These are phyloP conservation scores for Hesperia comma DNA, from an alignment of 2,888 invertebrate genomes.

Conservation along the genomic window DNA sequence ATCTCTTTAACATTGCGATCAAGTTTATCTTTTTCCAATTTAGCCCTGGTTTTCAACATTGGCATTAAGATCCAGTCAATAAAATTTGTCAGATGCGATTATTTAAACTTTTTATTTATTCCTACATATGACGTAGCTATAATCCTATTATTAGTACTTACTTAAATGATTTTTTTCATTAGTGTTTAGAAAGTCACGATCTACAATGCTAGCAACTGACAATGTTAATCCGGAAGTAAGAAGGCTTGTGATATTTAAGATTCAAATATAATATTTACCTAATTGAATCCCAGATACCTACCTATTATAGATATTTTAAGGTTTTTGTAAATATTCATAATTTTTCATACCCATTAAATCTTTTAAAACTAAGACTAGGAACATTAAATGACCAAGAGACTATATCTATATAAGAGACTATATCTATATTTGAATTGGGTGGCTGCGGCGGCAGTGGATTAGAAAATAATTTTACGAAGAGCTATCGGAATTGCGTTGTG, in stretches of 20 bases:
- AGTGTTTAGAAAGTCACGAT: background rate
- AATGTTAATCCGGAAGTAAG: too few relatives aligned
- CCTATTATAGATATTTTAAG: too few relatives aligned
- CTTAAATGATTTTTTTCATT: background rate
- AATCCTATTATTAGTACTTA: too few relatives aligned
- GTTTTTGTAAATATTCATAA: too few relatives aligned
- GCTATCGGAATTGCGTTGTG: background rate
- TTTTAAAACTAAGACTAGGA: too few relatives aligned
- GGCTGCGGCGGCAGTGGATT: background rate
- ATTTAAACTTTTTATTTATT: too few relatives aligned
- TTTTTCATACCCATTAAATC: too few relatives aligned
- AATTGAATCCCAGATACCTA: too few relatives aligned
- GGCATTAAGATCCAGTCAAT: slow-evolving; percentile 6
- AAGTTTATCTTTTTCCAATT: slow-evolving; percentile 2
- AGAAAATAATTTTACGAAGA: background rate
- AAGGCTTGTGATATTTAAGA: too few relatives aligned
- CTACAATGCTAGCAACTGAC: too few relatives aligned
- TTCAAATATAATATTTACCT: too few relatives aligned
- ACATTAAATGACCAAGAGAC: background rate
- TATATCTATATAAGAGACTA: background rate
- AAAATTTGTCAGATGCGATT: background rate
- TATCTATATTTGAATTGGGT: background rate
- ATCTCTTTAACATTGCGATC: background rate
- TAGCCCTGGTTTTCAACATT: slow-evolving; percentile 12
- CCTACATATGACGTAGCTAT: too few relatives aligned